Evolutionary conservation across 2,888 invertebrate species (phyloP).

Genomic region (Augiades crinisus): DNA sequence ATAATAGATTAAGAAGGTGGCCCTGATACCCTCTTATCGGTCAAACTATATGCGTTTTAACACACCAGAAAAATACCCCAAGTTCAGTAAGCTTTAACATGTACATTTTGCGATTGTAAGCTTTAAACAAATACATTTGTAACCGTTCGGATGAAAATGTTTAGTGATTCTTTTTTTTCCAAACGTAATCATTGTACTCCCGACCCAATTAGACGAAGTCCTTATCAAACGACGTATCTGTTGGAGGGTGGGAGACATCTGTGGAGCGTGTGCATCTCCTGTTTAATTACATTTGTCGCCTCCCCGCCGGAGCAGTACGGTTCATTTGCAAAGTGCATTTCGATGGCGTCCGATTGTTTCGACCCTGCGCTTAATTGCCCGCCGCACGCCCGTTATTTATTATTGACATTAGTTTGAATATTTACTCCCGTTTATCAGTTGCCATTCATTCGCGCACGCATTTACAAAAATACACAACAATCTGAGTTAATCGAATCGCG

Average conservation of each 20-base stretch:
- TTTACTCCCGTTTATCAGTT: conserved; percentile 51
- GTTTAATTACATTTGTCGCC: conserved; percentile 69
- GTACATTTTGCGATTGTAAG: too few relatives aligned
- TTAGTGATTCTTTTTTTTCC: too few relatives aligned
- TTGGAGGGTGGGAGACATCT: conserved; percentile 46
- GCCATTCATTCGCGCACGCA: conserved; percentile 42
- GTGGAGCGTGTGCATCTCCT: conserved; percentile 55
- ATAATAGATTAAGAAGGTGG: too few relatives aligned
- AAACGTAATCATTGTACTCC: background rate
- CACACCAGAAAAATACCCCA: too few relatives aligned
- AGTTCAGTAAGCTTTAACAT: too few relatives aligned
- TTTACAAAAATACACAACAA: conserved; percentile 14
- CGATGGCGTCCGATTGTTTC: conserved; percentile 72
- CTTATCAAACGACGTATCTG: conserved; percentile 29
- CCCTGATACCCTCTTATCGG: too few relatives aligned
- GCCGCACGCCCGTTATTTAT: conserved; percentile 62
- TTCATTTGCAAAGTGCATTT: conserved; percentile 81
- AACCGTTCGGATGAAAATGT: too few relatives aligned
- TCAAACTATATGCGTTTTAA: too few relatives aligned
- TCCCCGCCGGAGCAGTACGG: conserved; percentile 49
- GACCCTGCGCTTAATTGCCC: conserved; percentile 72
- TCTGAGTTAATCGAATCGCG: conserved; percentile 12
- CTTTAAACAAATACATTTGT: too few relatives aligned
- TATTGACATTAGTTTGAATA: conserved; percentile 67
- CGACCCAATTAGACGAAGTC: conserved; percentile 26